These are phyloP conservation scores for Galaxias olidus DNA, from an alignment of 2,797 vertebrate species.

Conservation along the genomic window DNA sequence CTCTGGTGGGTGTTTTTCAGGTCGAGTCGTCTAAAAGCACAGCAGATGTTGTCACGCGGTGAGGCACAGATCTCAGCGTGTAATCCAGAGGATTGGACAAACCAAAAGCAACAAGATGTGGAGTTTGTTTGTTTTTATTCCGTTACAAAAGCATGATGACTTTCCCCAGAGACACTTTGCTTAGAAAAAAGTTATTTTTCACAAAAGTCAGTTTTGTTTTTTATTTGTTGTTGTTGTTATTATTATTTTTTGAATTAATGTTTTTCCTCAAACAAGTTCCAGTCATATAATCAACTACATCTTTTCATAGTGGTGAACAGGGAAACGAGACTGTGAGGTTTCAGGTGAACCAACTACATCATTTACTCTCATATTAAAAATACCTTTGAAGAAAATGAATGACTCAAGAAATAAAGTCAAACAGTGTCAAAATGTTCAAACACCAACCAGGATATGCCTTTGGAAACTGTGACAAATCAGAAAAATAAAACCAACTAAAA, in stretches of 20 bases:
- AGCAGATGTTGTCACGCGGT: no score
- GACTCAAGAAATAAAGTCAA: slow-evolving; percentile 44
- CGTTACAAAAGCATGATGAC: slow-evolving; percentile 77
- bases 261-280: slow-evolving; percentile 40
- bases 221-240: slow-evolving; percentile 45
- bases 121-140: slow-evolving; percentile 74
- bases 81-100: background rate
- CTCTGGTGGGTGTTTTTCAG: no score
- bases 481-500: slow-evolving; percentile 51
- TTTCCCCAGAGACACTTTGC: slow-evolving; percentile 73
- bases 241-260: slow-evolving; percentile 37
- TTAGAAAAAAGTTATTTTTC: slow-evolving; percentile 70
- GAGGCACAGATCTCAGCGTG: no score
- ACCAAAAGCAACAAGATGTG: slow-evolving; percentile 39
- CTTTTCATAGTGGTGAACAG: slow-evolving; percentile 46
- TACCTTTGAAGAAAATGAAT: slow-evolving; percentile 45
- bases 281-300: slow-evolving; percentile 47
- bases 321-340: slow-evolving; percentile 48
- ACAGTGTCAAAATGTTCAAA: slow-evolving; percentile 54
- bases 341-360: slow-evolving; percentile 53
- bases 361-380: slow-evolving; percentile 56
- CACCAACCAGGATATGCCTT: slow-evolving; percentile 49
- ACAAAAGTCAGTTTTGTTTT: slow-evolving; percentile 61
- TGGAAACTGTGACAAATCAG: slow-evolving; percentile 48
- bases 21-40: no score